These are phyloP conservation scores for Melieria omissa DNA, from an alignment of 2,888 invertebrate species.

Conservation along the genomic window DNA sequence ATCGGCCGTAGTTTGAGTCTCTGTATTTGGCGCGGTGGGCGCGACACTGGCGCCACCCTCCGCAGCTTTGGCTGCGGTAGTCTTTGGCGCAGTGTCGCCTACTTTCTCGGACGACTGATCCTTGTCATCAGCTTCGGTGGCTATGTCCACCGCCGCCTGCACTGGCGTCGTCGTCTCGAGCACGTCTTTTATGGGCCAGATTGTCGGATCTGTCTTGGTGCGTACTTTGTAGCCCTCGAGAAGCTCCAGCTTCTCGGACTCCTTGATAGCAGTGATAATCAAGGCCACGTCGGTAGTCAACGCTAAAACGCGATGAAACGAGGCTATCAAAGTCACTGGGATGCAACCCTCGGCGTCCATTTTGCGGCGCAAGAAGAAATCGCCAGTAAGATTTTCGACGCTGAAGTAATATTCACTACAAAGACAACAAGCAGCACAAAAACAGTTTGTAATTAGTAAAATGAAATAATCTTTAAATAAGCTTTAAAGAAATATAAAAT, in stretches of 20 bases:
- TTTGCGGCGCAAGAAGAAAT: slow-evolving; percentile 95
- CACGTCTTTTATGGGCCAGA: slow-evolving; percentile 87
- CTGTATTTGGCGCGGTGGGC: background rate
- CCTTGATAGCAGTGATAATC: slow-evolving; percentile 85
- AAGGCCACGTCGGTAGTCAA: slow-evolving; percentile 86
- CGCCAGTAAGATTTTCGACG: slow-evolving; percentile 92
- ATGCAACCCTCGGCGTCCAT: slow-evolving; percentile 96
- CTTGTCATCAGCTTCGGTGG: background rate
- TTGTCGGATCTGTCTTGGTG: slow-evolving; percentile 82
- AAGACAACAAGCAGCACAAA: slow-evolving; percentile 18
- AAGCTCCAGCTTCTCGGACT: slow-evolving; percentile 88
- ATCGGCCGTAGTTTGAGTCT: background rate
- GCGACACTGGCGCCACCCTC: background rate
- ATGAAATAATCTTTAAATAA: background rate
- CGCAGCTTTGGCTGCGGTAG: slow-evolving; percentile 7
- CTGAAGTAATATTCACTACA: slow-evolving; percentile 98
- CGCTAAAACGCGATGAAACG: slow-evolving; percentile 92
- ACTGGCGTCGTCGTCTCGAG: slow-evolving; percentile 52
- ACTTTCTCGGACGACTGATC: background rate
- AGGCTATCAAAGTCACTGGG: slow-evolving; percentile 92
- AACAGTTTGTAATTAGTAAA: background rate
- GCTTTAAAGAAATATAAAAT: background rate
- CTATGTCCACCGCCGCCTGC: background rate
- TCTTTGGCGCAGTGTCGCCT: slow-evolving; percentile 17
- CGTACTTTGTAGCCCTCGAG: slow-evolving; percentile 82